Evolutionary conservation across 2,888 invertebrate genomes (phyloP).

Genomic region (Hydrotaea diabolus): DNA sequence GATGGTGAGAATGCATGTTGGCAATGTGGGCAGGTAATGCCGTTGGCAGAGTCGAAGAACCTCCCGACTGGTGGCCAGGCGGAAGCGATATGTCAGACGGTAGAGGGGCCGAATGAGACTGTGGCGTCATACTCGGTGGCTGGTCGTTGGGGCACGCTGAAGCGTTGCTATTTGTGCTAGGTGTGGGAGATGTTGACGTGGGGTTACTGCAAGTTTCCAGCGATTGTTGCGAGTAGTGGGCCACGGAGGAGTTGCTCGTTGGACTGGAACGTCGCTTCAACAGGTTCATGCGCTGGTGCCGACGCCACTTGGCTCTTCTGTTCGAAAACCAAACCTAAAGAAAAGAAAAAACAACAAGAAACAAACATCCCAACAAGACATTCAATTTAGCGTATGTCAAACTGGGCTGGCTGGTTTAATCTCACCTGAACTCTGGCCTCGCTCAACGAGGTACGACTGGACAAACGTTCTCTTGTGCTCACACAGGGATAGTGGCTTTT

Average conservation of each 20-base stretch:
- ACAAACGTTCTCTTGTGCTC: constrained; percentile 93
- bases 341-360: constrained; percentile 73
- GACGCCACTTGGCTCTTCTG: constrained; percentile 98
- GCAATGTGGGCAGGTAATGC: constrained; percentile 54
- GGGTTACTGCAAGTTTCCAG: constrained; percentile 67
- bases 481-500: constrained; percentile 98
- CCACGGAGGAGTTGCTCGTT: constrained; percentile 66
- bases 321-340: constrained; percentile 99
- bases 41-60: constrained; percentile 30
- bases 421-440: constrained; percentile 96
- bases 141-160: constrained; percentile 72
- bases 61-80: constrained; percentile 33
- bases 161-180: constrained; percentile 77
- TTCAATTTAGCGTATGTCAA: not conserved
- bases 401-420: not conserved
- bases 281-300: constrained; percentile 97
- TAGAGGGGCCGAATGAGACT: constrained; percentile 71
- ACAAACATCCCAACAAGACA: not conserved
- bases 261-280: constrained; percentile 86
- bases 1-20: constrained; percentile 63
- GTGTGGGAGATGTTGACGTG: constrained; percentile 73
- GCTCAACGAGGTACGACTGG: constrained; percentile 94
- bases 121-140: constrained; percentile 65
- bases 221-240: constrained; percentile 75
- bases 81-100: constrained; percentile 39